Conservation (phyloP, 2,888 invertebrate species). For the Psylliodes chrysocephalus region DNA sequence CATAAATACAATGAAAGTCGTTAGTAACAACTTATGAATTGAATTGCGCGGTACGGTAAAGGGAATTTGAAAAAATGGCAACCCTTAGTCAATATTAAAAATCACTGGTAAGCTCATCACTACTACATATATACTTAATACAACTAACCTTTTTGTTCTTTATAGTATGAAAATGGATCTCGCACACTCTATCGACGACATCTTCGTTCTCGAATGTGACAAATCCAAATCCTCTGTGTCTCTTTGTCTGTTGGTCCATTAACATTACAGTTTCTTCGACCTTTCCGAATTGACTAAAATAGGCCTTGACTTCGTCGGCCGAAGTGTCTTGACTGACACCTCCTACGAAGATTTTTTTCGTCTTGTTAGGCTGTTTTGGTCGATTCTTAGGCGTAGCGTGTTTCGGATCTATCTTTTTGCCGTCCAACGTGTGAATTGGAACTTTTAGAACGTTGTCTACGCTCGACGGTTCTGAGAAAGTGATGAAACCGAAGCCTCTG, state of each 20-base stretch:
- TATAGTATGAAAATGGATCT: constrained; percentile 92
- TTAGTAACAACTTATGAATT: no score
- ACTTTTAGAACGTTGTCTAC: constrained; percentile 92
- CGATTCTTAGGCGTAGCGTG: constrained; percentile 93
- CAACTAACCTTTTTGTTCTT: constrained; percentile 81
- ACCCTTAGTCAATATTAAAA: no score
- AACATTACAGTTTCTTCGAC: constrained; percentile 93
- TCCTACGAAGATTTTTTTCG: constrained; percentile 89
- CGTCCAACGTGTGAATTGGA: constrained; percentile 90
- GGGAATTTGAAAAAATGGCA: no score
- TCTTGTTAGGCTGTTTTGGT: constrained; percentile 85
- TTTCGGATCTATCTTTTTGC: constrained; percentile 94
- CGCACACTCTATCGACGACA: constrained; percentile 91
- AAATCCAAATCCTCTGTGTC: constrained; percentile 91
- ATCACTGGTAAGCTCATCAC: no score
- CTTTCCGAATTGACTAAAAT: constrained; percentile 89
- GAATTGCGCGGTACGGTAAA: no score
- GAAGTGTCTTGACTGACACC: constrained; percentile 93
- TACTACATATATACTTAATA: no score
- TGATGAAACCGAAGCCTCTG: constrained; percentile 94
- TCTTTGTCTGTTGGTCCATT: constrained; percentile 93
- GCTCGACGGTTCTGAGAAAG: constrained; percentile 89
- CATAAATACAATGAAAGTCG: no score
- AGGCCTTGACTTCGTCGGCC: constrained; percentile 89
- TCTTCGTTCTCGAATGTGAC: constrained; percentile 93